These are phyloP conservation scores for Oncorhynchus mykiss DNA, from an alignment of 2,113 vertebrate species.

Conservation along the genomic window DNA sequence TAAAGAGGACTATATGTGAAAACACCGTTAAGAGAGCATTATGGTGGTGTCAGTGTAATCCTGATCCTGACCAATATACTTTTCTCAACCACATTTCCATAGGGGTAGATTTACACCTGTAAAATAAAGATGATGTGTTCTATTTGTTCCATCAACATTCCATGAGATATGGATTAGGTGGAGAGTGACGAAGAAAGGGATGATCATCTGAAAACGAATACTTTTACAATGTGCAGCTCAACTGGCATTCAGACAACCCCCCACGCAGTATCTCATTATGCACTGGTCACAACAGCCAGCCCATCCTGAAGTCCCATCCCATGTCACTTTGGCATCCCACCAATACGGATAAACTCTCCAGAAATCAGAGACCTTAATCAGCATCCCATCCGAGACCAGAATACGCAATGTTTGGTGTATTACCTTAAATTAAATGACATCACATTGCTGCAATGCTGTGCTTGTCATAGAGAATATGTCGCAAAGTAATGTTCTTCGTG, in stretches of 20 bases:
- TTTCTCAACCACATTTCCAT: no score
- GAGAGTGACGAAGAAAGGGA: background rate
- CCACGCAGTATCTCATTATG: slow-evolving; percentile 47
- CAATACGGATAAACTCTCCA: slow-evolving; percentile 28
- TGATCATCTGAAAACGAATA: background rate
- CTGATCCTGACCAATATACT: no score
- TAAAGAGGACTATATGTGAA: no score
- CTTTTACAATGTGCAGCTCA: slow-evolving; percentile 39
- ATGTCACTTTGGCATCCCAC: slow-evolving; percentile 20
- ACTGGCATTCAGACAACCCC: slow-evolving; percentile 26
- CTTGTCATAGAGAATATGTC: slow-evolving; percentile 48
- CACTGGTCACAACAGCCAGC: slow-evolving; percentile 51
- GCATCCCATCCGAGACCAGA: no score
- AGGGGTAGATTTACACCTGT: background rate
- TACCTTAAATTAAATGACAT: slow-evolving; percentile 55
- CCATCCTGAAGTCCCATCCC: slow-evolving; percentile 35
- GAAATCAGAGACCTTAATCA: slow-evolving; percentile 11
- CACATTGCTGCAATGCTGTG: slow-evolving; percentile 64
- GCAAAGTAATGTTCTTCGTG: slow-evolving; percentile 31
- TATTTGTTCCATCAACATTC: background rate
- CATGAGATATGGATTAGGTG: background rate
- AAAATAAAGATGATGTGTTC: background rate
- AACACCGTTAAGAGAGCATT: background rate
- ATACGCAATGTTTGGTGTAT: slow-evolving; percentile 13
- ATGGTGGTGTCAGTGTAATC: no score